A percentile compares a stretch with the other conserved stretches of the same genome.
phyloP scores from a whole-genome alignment of 2,113 vertebrate genomes.

The Hippocampus zosterae region DNA sequence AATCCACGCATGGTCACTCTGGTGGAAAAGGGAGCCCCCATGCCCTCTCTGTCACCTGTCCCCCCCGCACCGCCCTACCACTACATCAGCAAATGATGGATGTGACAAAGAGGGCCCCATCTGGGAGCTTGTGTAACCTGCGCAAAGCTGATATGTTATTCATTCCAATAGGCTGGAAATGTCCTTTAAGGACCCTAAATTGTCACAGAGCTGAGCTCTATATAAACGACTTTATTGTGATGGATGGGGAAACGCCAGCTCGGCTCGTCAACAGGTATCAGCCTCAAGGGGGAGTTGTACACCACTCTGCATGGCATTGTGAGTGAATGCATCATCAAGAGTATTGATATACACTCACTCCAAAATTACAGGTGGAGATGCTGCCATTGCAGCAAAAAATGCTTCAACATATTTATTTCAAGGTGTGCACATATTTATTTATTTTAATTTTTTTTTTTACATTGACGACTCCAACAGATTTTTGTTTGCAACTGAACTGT shows the following conservation, averaged over 20 bases:
- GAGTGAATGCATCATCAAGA: not conserved
- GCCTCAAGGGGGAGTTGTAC: slow-evolving; percentile 1
- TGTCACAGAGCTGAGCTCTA: slow-evolving; percentile 36
- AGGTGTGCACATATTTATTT: too few relatives aligned
- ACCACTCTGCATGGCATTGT: not conserved
- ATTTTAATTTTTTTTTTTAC: too few relatives aligned
- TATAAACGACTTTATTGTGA: slow-evolving; percentile 54
- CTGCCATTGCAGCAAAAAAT: not conserved
- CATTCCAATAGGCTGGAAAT: slow-evolving; percentile 52
- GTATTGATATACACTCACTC: not conserved
- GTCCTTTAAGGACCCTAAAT: slow-evolving; percentile 63
- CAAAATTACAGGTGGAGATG: not conserved
- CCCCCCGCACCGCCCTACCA: not conserved
- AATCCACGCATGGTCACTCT: not conserved
- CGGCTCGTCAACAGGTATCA: slow-evolving; percentile 45
- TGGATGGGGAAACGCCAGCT: slow-evolving; percentile 39
- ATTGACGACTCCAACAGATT: too few relatives aligned
- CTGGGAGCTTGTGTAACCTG: slow-evolving; percentile 34
- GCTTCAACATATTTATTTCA: too few relatives aligned
- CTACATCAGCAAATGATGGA: slow-evolving; percentile 46
- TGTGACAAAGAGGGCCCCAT: slow-evolving; percentile 46
- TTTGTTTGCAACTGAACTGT: not conserved
- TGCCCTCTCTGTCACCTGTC: slow-evolving; percentile 2
- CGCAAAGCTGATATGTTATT: slow-evolving; percentile 58
- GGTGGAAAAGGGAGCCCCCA: not conserved